Base-by-base conservation (phyloP, 1,140 invertebrate genomes). In the Drosophila oshimai region DNA sequence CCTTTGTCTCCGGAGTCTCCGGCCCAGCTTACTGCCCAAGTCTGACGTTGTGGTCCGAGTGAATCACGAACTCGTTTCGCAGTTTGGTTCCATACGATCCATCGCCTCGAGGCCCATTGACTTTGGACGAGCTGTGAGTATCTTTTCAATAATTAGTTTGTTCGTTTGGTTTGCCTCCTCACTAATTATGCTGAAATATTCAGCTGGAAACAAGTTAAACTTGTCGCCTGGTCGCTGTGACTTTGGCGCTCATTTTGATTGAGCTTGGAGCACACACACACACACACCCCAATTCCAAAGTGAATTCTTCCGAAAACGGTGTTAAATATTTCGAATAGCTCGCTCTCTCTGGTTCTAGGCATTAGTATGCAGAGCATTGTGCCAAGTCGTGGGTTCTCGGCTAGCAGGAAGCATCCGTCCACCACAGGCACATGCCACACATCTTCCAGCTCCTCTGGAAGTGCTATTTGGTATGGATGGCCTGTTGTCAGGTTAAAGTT, bases 261-360 rank as follows among this genome's bases (percentile, higher is more conserved):
- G 51, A 53, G 46, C 55, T 53, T 51, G 36, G 49, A 49, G 39
- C 70, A 62, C 20, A 28, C 28, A 28, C 68, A 69, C 29, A 45
- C 39, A 36, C 70, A 62, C 20, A 28, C 28, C 22, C 68, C 62
- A 22, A 45, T 33, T 39, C 34, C 34, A 26, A 39, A 50, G 37
- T 50, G 31, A 58, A 58, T 73, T 68, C 55, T 54, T 37, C 49
- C 13, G 34, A 51, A 53, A 58, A 39, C 53, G 68, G 79, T 61
- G 71, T 87, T 84, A 75, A 86, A 86, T 87, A 75, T 69, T 83
- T 71, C 29, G 70, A 80, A 75, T 87, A 75, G 42, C 60, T 73
- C 41, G 13, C 55, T 28, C 4, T 31, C n/a, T 10, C 17, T 34
- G 49, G 22, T 26, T 79, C 42, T 46, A 17, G 18, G 12, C 58